Conservation (phyloP, 2,888 invertebrate species). For the Arge pagana region DNA sequence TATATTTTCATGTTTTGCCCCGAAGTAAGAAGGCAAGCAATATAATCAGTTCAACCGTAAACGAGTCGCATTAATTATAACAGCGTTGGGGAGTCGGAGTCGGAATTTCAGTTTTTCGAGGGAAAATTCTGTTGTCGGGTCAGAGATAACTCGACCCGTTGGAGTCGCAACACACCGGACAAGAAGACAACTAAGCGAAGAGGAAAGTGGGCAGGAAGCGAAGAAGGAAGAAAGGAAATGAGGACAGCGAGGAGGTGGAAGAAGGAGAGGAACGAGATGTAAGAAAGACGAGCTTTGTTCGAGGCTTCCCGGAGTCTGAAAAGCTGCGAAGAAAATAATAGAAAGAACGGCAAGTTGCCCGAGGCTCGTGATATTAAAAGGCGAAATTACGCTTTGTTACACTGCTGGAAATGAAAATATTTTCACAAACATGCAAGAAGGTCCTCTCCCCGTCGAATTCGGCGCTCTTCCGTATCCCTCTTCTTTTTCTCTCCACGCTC, state of each 20-base stretch:
- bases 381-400: slow-evolving; percentile 21
- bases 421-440: slow-evolving; percentile 14
- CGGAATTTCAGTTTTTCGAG: too few species aligned
- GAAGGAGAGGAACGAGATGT: slow-evolving; percentile 1
- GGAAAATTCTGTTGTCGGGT: too few species aligned
- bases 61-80: too few species aligned
- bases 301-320: slow-evolving; percentile 8
- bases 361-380: slow-evolving; percentile 19
- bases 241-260: slow-evolving; percentile 5
- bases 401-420: slow-evolving; percentile 18
- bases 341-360: slow-evolving; percentile 10
- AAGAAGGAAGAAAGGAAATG: background rate
- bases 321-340: slow-evolving; percentile 16
- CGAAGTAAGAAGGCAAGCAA: too few species aligned
- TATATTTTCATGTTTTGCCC: too few species aligned
- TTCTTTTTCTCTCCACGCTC: too few species aligned
- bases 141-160: too few species aligned
- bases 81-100: too few species aligned
- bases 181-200: background rate
- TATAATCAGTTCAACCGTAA: too few species aligned
- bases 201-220: background rate
- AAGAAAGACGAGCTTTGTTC: slow-evolving; percentile 21
- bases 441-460: background rate
- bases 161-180: too few species aligned
- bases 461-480: background rate